These are phyloP conservation scores for Parapsyche elsis DNA, from an alignment of 1,140 invertebrate genomes.

Conservation along the genomic window DNA sequence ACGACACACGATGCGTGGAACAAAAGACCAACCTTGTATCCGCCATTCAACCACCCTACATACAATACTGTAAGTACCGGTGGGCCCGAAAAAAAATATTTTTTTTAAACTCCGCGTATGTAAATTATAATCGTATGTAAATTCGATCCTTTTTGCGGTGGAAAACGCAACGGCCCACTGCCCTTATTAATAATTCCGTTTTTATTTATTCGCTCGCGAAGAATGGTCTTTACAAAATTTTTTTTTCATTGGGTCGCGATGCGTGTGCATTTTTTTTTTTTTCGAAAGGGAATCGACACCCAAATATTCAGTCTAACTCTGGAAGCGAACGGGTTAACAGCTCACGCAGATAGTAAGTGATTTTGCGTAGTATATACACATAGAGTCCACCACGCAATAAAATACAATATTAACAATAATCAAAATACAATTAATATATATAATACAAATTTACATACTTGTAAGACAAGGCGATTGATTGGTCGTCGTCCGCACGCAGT, in stretches of 20 bases:
- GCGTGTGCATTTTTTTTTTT: neutral
- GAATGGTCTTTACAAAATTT: neutral
- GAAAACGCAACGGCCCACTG: neutral
- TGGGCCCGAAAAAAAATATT: constrained; percentile 46
- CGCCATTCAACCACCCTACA: constrained; percentile 11
- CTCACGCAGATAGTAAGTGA: neutral
- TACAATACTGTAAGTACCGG: constrained; percentile 10
- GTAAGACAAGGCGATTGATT: too few species aligned
- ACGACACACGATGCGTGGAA: constrained; percentile 51
- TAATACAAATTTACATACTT: too few species aligned
- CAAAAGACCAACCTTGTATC: constrained; percentile 44
- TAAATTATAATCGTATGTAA: constrained; percentile 57
- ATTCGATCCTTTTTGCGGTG: constrained; percentile 50
- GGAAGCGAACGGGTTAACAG: constrained; percentile 34
- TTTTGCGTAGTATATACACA: too few species aligned
- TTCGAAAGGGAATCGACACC: neutral
- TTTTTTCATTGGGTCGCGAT: neutral
- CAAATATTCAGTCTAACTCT: neutral
- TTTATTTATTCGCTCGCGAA: neutral
- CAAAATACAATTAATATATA: too few species aligned
- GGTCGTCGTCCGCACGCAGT: too few species aligned
- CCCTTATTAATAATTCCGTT: constrained; percentile 31
- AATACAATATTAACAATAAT: too few species aligned
- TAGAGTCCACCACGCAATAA: neutral
- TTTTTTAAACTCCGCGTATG: constrained; percentile 34